Evolutionary conservation across 2,797 vertebrate species (phyloP), one percentile per base, ranked within the genome.

Genomic region (Ibycter americanus): DNA sequence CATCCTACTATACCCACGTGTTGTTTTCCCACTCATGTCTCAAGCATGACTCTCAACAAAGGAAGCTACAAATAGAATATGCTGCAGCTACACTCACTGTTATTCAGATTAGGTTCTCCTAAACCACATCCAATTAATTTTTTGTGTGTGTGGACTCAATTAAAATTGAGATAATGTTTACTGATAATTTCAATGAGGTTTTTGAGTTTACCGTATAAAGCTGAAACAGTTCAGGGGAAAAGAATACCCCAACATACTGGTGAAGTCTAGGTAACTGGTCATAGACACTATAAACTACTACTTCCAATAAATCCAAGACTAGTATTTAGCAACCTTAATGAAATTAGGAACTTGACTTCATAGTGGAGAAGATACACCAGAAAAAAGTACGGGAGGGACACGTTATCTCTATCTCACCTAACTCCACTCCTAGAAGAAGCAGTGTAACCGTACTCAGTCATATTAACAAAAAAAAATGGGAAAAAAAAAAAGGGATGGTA

Each of bases 1-100:
- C 27, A 67, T 34, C 21, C 21, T 73, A 23, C 22, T 76, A 34
- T 2, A 62, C 4, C 11, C 19, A 6, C 0, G 0, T 42, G 12
- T 10, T 74, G 8, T 56, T 88, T 80, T 86, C 38, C 47, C 18
- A 85, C 26, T 66, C 4, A 0, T 51, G 21, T 56, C 38, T 81
- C 38, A 84, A 59, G 31, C 12, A 46, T 11, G 15, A 68, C 38
- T 56, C 47, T 44, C 29, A 89, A 56, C 26, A 88, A 56, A 58
- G 38, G 20, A 63, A 85, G 31, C 38, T 73, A 82, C 12, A 47
- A 66, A 61, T 4, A 70, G 47, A 63, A 34, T 27, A 89, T 29
- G 31, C 31, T 72, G 34, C 63, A 68, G 32, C 31, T 79, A 78
- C 19, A 49, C 25, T 66, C 36, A 32, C 15, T 31, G 9, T 54